These are phyloP conservation scores for Acipenser oxyrinchus DNA, from an alignment of 2,797 vertebrate species.

Conservation along the genomic window DNA sequence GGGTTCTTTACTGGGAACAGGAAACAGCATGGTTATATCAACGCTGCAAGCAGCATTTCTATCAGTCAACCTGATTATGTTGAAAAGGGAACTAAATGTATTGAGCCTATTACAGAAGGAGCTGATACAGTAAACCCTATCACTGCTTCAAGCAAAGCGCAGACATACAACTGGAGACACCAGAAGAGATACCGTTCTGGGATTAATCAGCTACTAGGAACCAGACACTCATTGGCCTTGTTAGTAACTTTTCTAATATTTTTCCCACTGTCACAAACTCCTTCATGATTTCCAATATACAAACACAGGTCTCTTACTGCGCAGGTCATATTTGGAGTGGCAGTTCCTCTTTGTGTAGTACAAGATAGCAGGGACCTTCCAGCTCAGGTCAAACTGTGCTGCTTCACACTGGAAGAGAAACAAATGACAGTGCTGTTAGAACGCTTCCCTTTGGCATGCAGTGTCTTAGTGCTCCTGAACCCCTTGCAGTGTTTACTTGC, in stretches of 20 bases:
- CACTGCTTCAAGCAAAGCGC: no score
- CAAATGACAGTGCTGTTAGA: neutral
- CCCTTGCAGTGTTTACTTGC: neutral
- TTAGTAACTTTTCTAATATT: no score
- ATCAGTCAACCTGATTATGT: no score
- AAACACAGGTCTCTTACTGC: constrained; percentile 63
- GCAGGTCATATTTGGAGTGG: constrained; percentile 83
- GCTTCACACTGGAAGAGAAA: constrained; percentile 71
- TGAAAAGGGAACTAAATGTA: no score
- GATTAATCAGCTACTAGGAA: no score
- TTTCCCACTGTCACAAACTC: no score
- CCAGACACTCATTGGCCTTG: no score
- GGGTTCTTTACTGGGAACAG: constrained; percentile 83
- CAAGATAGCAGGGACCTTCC: constrained; percentile 91
- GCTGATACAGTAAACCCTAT: no score
- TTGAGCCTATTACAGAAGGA: no score
- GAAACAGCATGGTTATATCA: neutral
- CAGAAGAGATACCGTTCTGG: no score
- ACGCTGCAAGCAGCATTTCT: no score
- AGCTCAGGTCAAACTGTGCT: constrained; percentile 88
- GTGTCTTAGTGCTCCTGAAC: neutral
- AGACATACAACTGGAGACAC: no score
- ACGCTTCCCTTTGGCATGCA: neutral
- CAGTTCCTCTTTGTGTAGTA: constrained; percentile 91
- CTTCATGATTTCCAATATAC: neutral